phyloP scores from a whole-genome alignment of 2,113 vertebrate species.

The Cephalopholis sonnerati region DNA sequence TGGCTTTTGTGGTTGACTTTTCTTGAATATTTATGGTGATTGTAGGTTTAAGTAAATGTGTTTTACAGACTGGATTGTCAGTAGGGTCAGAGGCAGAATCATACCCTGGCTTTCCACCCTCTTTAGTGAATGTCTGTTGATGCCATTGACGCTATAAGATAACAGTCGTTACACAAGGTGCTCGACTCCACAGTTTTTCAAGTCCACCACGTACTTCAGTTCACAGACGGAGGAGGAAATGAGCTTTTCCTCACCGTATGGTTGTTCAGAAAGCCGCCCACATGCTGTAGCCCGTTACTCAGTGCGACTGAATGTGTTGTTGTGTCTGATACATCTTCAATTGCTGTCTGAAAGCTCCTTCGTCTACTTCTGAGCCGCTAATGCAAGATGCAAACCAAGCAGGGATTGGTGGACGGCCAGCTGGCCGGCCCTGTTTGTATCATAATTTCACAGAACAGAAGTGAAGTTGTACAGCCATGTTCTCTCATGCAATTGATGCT shows the following conservation, averaged over 20 bases:
- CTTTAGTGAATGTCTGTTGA: not conserved
- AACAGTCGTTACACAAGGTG: conserved; percentile 1
- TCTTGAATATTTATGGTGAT: not conserved
- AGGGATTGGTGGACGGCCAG: conserved; percentile 41
- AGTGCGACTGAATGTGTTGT: conserved; percentile 18
- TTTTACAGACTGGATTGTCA: not conserved
- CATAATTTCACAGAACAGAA: conserved; percentile 86
- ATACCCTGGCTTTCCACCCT: not conserved
- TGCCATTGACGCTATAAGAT: not conserved
- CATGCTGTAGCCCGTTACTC: conserved; percentile 18
- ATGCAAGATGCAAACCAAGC: conserved; percentile 25
- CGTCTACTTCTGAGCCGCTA: conserved; percentile 2
- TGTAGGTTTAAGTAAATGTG: not conserved
- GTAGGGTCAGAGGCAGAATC: not conserved
- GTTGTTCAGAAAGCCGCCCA: conserved; percentile 5
- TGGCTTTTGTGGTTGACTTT: not conserved
- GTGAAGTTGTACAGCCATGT: conserved; percentile 16
- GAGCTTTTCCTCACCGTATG: conserved; percentile 10
- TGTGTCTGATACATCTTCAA: conserved; percentile 9
- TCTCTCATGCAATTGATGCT: conserved; percentile 49
- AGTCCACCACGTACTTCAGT: not conserved
- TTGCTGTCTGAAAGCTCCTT: conserved; percentile 31
- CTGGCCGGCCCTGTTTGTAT: conserved; percentile 80
- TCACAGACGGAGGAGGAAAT: conserved; percentile 21
- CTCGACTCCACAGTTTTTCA: not conserved